Evolutionary conservation across 1,140 invertebrate species (phyloP).

Genomic region (Nasonia longicornis): DNA sequence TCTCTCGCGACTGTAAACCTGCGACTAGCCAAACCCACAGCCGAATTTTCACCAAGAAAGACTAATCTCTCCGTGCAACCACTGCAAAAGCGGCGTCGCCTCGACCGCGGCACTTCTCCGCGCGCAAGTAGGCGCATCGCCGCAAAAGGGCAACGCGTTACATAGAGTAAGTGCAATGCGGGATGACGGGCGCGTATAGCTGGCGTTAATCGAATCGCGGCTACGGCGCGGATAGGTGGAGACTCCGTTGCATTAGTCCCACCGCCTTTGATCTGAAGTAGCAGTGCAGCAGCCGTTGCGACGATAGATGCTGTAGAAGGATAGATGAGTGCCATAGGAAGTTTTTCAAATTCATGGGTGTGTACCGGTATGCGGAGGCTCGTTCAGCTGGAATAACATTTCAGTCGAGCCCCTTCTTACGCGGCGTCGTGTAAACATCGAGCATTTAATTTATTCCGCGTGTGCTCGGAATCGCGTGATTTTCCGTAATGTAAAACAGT

Average conservation of each 20-base stretch:
- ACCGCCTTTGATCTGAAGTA: constrained; percentile 17
- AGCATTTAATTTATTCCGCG: neutral
- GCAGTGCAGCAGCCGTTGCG: neutral
- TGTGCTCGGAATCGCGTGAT: no score
- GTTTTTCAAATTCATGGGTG: neutral
- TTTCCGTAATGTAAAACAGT: no score
- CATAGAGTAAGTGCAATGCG: constrained; percentile 50
- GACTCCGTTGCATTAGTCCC: constrained; percentile 55
- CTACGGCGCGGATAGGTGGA: constrained; percentile 50
- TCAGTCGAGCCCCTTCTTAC: no score
- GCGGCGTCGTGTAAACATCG: neutral
- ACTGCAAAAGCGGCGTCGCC: no score
- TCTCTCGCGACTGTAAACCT: no score
- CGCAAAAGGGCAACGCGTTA: neutral
- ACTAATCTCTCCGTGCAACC: no score
- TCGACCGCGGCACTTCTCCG: no score
- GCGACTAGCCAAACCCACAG: no score
- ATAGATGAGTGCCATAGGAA: neutral
- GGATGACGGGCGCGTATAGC: constrained; percentile 50
- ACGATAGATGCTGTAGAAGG: neutral
- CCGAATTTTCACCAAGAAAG: no score
- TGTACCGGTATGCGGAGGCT: neutral
- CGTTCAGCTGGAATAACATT: neutral
- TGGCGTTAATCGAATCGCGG: constrained; percentile 54
- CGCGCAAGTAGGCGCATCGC: no score